phyloP scores from a whole-genome alignment of 2,797 vertebrate genomes.

The Sciurus vulgaris region DNA sequence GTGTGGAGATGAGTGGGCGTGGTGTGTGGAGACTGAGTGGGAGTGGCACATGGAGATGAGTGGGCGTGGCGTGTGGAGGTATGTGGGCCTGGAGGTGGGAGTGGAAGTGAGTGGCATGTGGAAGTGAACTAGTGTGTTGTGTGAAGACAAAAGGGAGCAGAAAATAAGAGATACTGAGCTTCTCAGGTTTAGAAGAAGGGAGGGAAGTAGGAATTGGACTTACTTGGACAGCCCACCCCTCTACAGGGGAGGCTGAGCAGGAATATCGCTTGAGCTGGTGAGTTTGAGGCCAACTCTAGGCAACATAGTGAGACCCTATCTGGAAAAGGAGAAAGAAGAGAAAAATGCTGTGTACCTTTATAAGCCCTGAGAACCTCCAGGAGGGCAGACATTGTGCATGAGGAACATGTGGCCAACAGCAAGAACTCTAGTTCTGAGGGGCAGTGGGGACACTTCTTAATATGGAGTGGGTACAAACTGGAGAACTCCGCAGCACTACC shows the following conservation, averaged over 20 bases:
- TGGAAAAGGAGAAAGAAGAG: not conserved
- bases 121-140: not conserved
- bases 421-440: not conserved
- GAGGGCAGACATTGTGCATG: not conserved
- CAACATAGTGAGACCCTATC: not conserved
- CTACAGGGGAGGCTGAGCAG: no score
- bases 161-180: not conserved
- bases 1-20: not conserved
- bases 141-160: not conserved
- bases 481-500: not conserved
- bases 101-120: not conserved
- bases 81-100: no score
- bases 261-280: not conserved
- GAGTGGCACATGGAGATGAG: no score
- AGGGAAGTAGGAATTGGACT: not conserved
- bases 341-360: not conserved
- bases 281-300: not conserved
- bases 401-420: not conserved
- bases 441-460: not conserved
- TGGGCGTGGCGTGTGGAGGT: no score
- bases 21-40: not conserved
- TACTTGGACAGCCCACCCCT: not conserved
- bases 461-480: fast-evolving
- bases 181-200: not conserved
- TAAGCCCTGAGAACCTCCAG: not conserved